Evolutionary conservation across 92 coral and sea anemone genomes (phyloP), one percentile per base, ranked within the genome.

Genomic region (Epizoanthus fatuus): DNA sequence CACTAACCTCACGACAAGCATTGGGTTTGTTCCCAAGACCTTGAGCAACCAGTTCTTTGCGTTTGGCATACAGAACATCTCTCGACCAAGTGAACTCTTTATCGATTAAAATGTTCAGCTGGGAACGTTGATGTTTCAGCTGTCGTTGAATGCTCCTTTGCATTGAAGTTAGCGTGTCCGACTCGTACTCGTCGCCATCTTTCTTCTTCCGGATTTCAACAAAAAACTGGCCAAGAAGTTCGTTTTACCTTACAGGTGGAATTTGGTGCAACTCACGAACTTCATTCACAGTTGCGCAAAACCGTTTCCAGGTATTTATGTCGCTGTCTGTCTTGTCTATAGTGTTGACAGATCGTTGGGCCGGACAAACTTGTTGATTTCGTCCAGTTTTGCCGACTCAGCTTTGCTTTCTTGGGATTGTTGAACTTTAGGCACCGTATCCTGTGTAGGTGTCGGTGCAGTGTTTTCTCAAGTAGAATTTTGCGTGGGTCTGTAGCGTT

Each of bases 121-220:
- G 1, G 22, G 69, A 69, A n/a, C 59, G 54, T 14, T 39, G 29
- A 3, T 83, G 80, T 42, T 83, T 83, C 39, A 83, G 56, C 4
- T 55, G 25, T n/a, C 72, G 44, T 13, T 56, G 71, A 56, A 83
- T 32, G 35, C 87, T 83, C 25, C 45, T 54, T 57, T 83, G 81
- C n/a, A 83, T 38, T 2, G 87, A 75, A 1, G 81, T 70, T 37
- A 83, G 87, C 10, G 87, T 53, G 19, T 49, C 63, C 16, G 60
- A 81, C 39, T 71, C 80, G 70, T 83, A 83, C 10, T 69, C 87
- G 16, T 53, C 68, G 54, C 79, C 79, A 70, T 83, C 49, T 38
- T 38, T 71, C 63, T 81, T 38, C 52, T 83, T 72, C 12, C 58
- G 47, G 22, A n/a, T n/a, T n/a, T n/a, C n/a, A n/a, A n/a, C n/a